Base-by-base conservation (phyloP, 2,113 vertebrate species). In the Myotis davidii region DNA sequence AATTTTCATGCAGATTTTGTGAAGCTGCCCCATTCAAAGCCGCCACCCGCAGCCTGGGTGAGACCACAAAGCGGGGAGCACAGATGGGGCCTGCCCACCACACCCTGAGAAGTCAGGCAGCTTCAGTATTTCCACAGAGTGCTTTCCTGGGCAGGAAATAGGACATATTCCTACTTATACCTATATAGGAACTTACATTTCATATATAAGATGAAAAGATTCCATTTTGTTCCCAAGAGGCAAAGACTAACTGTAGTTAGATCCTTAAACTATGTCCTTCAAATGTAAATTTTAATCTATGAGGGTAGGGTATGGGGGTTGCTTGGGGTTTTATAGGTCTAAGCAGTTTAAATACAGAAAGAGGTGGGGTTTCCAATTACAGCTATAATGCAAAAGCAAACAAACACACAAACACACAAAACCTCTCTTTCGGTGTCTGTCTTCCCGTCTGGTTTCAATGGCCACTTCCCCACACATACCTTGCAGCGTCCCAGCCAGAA, bases 1-100 rank as follows among this genome's bases (percentile, higher is more conserved):
- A 17, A 90, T 94, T 92, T 97, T 96, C 95, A 89, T 95, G 96
- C 90, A 97, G 97, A 96, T 96, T 96, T 94, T 70, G 73, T 90
- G 93, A 96, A 94, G 9, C 45, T 56, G 70, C 37, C 61, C 54
- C 34, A 89, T 96, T 97, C 48, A 82, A 69, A 82, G 4, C 34
- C 73, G 32, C 67, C 74, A 25, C 52, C 34, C 2, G 17, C 18
- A 21, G 70, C 91, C 32, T 29, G 42, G 37, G 37, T 12, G 70
- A 61, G 54, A 18, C 74, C 89, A 82, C 81, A 94, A 77, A 65
- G 81, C 90, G 1, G 29, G 0, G 37, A 87, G 70, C 92, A 65
- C 95, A 90, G 94, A 88, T 88, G 90, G 96, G 73, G 70, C 77
- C 48, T 78, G 86, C 54, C 70, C 45, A 9, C 37, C 34, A 69